phyloP scores from a whole-genome alignment of 2,113 vertebrate genomes.

The Furnarius figulus region DNA sequence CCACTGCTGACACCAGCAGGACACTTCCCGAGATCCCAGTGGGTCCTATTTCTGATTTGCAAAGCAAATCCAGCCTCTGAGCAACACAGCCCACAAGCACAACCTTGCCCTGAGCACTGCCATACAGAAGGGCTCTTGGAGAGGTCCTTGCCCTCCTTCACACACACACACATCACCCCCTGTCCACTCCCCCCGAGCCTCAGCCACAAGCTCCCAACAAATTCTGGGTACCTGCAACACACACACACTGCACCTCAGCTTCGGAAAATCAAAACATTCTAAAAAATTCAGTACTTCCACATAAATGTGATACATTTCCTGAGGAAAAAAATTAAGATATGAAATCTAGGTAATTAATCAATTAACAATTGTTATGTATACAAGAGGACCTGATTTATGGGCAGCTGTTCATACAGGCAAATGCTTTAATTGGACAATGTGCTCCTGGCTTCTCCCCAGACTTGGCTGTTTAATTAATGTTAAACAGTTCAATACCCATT shows the following conservation, averaged over 20 bases:
- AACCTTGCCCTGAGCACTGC: neutral
- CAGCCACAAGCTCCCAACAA: neutral
- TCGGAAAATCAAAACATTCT: neutral
- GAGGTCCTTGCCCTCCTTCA: neutral
- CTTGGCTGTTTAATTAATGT: conserved; percentile 48
- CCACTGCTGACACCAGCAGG: neutral
- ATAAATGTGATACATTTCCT: neutral
- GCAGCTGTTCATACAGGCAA: conserved; percentile 19
- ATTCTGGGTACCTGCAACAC: neutral
- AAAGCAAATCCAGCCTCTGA: neutral
- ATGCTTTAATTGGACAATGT: conserved; percentile 32
- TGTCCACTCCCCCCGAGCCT: neutral
- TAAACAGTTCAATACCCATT: conserved; percentile 43
- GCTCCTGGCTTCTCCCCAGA: conserved; percentile 35
- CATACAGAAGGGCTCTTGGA: neutral
- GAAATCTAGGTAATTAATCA: conserved; percentile 46
- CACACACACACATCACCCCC: neutral
- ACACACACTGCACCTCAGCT: neutral
- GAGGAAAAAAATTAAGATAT: neutral
- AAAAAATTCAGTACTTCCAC: neutral
- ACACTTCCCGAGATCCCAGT: neutral
- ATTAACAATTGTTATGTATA: conserved; percentile 43
- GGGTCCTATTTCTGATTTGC: neutral
- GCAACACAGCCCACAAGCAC: neutral
- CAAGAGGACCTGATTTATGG: conserved; percentile 44